Conservation (phyloP, 1,140 invertebrate species). For the Lutraria rhynchaena region DNA sequence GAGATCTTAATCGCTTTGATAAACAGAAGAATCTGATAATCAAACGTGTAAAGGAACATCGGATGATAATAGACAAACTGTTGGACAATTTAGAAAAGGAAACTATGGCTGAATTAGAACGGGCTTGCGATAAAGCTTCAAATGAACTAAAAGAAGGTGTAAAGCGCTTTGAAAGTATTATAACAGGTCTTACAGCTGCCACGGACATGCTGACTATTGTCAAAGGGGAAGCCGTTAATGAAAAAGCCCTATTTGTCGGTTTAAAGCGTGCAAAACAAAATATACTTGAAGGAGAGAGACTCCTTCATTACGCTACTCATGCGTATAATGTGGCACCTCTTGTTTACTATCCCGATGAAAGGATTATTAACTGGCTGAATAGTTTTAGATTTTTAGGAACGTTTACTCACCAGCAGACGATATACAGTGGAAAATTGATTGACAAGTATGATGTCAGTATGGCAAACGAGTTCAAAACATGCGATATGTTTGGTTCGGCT, state of each 20-base stretch:
- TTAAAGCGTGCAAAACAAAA: constrained; percentile 28
- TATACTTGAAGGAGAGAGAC: constrained; percentile 6
- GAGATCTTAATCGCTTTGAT: constrained; percentile 13
- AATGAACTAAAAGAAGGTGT: constrained; percentile 22
- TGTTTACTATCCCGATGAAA: constrained; percentile 25
- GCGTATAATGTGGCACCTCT: background rate
- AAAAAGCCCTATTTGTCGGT: constrained; percentile 21
- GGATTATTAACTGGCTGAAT: constrained; percentile 32
- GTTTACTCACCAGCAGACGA: constrained; percentile 30
- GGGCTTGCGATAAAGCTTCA: background rate
- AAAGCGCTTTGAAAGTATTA: constrained; percentile 15
- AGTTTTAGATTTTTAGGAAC: constrained; percentile 28
- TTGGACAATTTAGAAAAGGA: constrained; percentile 39
- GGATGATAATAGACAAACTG: constrained; percentile 29
- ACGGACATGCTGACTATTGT: background rate
- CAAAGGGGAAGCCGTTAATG: constrained; percentile 3
- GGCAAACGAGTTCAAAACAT: constrained; percentile 14
- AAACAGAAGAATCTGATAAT: constrained; percentile 21
- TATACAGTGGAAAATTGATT: constrained; percentile 16
- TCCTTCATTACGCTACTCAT: constrained; percentile 15
- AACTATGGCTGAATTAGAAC: constrained; percentile 41
- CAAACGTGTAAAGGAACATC: constrained; percentile 21
- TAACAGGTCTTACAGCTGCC: constrained; percentile 6
- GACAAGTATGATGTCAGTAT: constrained; percentile 33
- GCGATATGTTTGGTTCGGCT: constrained; percentile 43